Base-by-base conservation (phyloP, 2,113 vertebrate species). In the Gorsachius goisagi region DNA sequence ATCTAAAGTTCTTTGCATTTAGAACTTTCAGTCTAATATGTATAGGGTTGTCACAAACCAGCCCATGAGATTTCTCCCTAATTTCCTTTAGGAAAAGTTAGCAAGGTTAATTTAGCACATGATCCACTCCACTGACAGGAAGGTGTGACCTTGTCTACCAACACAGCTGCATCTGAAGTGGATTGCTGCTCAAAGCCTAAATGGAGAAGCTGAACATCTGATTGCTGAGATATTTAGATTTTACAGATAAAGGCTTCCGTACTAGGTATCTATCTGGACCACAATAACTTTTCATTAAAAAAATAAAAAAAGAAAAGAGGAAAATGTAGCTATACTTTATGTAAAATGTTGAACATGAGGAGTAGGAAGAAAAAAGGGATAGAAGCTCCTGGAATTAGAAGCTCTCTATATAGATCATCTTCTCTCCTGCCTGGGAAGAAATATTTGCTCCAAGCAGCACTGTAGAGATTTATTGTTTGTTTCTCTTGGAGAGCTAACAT, bases 401-500 rank as follows among this genome's bases (percentile, higher is more conserved):
- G 41, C 33, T 67, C 23, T 60, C 27, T 50, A 5, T 32, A 69
- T 3, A 90, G 15, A 73, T 62, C 7, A 53, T 88, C 6, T 6
- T 75, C 32, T 72, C 7, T 77, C 11, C 23, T 83, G 12, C 27
- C 55, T 28, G 23, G 18, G 15, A 82, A 37, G 47, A 81, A 55
- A 9, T 28, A 64, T 59, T 91, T 85, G 33, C 17, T 82, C 15
- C 68, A 77, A 82, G 39, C 11, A 95, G 11, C 17, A 22, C 32
- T 68, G 37, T 6, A 88, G 39, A 69, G 41, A 80, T 92, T 83
- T 83, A 69, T 80, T 73, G 27, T 27, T 96, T 84, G 45, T 66
- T 89, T 84, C 62, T 84, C 35, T 95, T 84, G 75, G 86, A 92
- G 83, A 94, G 63, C 30, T 58, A 83, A 49, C 27, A 45, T 80